phyloP scores from a whole-genome alignment of 2,888 invertebrate species.

The Bruchidius siliquastri region DNA sequence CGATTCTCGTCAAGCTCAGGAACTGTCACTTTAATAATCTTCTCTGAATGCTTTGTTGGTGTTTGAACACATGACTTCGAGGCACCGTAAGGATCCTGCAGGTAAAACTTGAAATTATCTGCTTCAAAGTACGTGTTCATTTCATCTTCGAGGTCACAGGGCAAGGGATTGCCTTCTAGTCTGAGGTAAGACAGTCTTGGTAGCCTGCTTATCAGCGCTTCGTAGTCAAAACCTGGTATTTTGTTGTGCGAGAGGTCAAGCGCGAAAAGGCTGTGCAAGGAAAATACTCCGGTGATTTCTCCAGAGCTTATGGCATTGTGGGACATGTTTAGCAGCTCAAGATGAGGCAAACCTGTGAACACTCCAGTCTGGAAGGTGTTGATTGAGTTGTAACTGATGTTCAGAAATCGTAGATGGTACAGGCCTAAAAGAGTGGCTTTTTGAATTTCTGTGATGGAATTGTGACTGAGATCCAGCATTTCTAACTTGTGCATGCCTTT shows the following conservation, averaged over 20 bases:
- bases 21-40: conserved; percentile 11
- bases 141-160: conserved; percentile 39
- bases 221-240: conserved; percentile 39
- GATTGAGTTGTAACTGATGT: conserved; percentile 37
- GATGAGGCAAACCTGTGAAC: conserved; percentile 39
- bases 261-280: conserved; percentile 37
- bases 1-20: background rate
- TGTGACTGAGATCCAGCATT: conserved; percentile 35
- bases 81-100: conserved; percentile 27
- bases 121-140: conserved; percentile 37
- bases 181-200: conserved; percentile 37
- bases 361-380: conserved; percentile 34
- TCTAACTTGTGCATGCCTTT: conserved; percentile 34
- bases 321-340: conserved; percentile 38
- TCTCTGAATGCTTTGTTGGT: conserved; percentile 12
- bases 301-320: conserved; percentile 33
- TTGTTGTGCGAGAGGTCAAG: conserved; percentile 41
- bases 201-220: conserved; percentile 33
- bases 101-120: conserved; percentile 37
- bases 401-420: conserved; percentile 30
- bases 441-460: conserved; percentile 31
- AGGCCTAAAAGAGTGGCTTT: conserved; percentile 31
- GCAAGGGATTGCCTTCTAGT: conserved; percentile 36
- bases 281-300: conserved; percentile 36
- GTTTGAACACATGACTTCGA: conserved; percentile 27